A percentile compares a stretch with the other conserved stretches of the same genome.
These are phyloP conservation scores for Ptyas mucosa DNA, from an alignment of 2,113 vertebrate genomes.

Conservation along the genomic window DNA sequence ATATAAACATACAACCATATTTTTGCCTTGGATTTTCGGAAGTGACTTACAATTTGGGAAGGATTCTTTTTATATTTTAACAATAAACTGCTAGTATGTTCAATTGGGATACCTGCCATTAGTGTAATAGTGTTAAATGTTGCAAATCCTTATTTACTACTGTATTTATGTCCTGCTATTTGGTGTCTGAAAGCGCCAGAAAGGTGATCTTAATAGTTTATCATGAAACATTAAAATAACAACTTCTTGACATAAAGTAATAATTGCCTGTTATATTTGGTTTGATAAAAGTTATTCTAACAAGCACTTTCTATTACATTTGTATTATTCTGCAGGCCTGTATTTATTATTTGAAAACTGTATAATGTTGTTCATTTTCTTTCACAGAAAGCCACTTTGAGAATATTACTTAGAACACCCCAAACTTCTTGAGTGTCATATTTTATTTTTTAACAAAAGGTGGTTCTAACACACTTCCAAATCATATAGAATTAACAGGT, in stretches of 20 bases:
- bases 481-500: not conserved
- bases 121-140: not conserved
- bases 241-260: not conserved
- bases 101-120: not conserved
- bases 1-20: not conserved
- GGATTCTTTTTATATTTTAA: not conserved
- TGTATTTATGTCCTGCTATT: not conserved
- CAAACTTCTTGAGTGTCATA: not conserved
- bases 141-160: not conserved
- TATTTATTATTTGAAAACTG: not conserved
- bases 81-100: not conserved
- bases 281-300: not conserved
- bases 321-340: not conserved
- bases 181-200: not conserved
- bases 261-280: not conserved
- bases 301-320: not conserved
- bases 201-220: not conserved
- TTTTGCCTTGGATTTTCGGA: not conserved
- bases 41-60: constrained; percentile 7
- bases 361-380: not conserved
- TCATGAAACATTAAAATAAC: not conserved
- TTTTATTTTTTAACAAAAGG: not conserved
- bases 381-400: not conserved
- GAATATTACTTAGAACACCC: not conserved
- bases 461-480: not conserved